A percentile compares a stretch with the other conserved stretches of the same genome.
phyloP scores from a whole-genome alignment of 2,113 vertebrate genomes.

The Paraplagusia blochii region DNA sequence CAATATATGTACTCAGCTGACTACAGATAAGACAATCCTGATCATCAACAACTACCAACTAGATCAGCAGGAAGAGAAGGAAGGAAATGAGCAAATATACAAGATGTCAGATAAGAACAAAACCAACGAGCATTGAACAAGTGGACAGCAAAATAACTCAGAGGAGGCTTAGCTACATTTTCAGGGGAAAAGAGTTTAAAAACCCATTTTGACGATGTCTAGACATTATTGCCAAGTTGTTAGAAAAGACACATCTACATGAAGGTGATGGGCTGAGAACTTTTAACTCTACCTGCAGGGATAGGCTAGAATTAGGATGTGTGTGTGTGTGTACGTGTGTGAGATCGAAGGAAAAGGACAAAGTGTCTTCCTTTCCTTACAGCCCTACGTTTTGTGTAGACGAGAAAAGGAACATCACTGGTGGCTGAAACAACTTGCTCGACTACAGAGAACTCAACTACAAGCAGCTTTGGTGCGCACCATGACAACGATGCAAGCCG shows the following conservation, averaged over 20 bases:
- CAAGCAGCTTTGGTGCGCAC: slow-evolving; percentile 69
- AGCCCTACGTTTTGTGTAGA: slow-evolving; percentile 61
- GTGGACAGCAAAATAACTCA: slow-evolving; percentile 22
- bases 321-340: slow-evolving; percentile 16
- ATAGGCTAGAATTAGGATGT: neutral
- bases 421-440: slow-evolving; percentile 14
- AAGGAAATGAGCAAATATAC: slow-evolving; percentile 65
- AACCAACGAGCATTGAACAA: too few relatives aligned
- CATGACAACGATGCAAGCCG: slow-evolving; percentile 53
- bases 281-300: neutral
- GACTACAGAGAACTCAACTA: slow-evolving; percentile 43
- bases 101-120: slow-evolving; percentile 44
- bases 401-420: neutral
- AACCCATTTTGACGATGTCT: slow-evolving; percentile 27
- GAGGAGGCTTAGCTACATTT: slow-evolving; percentile 54
- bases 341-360: slow-evolving; percentile 48
- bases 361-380: slow-evolving; percentile 51
- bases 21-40: slow-evolving; percentile 77
- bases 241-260: slow-evolving; percentile 17
- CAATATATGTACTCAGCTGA: slow-evolving; percentile 78
- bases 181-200: slow-evolving; percentile 37
- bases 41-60: slow-evolving; percentile 77
- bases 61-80: slow-evolving; percentile 62
- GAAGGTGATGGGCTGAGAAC: slow-evolving; percentile 13
- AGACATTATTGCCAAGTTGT: slow-evolving; percentile 76